Base-by-base conservation (phyloP, 2,888 invertebrate species). In the Heterodera filipjevi region DNA sequence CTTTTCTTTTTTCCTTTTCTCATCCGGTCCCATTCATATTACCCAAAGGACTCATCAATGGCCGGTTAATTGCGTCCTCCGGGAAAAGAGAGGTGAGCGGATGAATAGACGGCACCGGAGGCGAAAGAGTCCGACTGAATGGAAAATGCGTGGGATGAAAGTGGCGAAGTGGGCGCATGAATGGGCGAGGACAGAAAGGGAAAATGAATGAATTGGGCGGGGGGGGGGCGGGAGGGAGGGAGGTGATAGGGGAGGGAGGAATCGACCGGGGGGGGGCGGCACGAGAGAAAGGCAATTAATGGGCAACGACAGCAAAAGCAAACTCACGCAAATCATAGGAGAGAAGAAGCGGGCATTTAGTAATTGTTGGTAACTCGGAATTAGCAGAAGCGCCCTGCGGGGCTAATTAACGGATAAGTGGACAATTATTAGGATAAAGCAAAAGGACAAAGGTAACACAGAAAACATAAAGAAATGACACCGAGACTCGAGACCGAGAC, bases 21-120 rank as follows among this genome's bases (percentile, higher is more conserved):
- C 59, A 59, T 59, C n/a, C n/a, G 59, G 59, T n/a, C 59, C n/a
- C 59, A 27, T 59, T 59, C 59, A 59, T 59, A 59, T 59, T 59
- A 59, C 59, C 59, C 59, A 59, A 59, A 59, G 59, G 59, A 59
- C 59, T 59, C 59, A 59, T 59, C 59, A 59, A 59, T 59, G 59
- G 59, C 59, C 22, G 59, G 59, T 59, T 59, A 59, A 59, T 59
- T 59, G 59, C 59, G 27, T 59, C 59, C 59, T 59, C 27, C 59
- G 59, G 59, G 59, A 59, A 59, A 49, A 59, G 59, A 59, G 59
- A 59, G 59, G 59, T 59, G 59, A 59, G 59, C 27, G n/a, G 59
- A 59, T 59, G 59, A 59, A 59, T 59, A 59, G 59, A 59, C 59
- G 59, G 59, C 59, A 27, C 59, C 59, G 59, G 22, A n/a, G 19